phyloP scores from a whole-genome alignment of 2,888 invertebrate genomes.

The Petrolisthes cinctipes region DNA sequence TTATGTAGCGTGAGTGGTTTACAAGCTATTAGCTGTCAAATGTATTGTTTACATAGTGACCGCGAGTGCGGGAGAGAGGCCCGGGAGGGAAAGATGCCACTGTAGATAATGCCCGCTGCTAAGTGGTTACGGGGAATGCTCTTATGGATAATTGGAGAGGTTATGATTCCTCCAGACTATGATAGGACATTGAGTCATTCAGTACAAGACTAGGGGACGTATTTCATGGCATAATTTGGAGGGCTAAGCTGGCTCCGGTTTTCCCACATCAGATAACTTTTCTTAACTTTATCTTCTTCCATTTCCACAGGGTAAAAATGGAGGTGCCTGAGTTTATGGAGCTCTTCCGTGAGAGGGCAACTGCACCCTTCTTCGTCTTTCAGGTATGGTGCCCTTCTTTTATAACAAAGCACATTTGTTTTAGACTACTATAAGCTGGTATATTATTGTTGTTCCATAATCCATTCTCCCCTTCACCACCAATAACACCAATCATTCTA shows the following conservation, averaged over 20 bases:
- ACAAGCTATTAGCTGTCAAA: no score
- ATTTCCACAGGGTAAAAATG: constrained; percentile 76
- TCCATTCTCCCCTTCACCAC: neutral
- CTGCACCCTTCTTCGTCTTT: constrained; percentile 99
- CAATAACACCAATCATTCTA: no score
- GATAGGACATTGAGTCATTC: neutral
- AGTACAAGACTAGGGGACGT: no score
- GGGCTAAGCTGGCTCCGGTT: no score
- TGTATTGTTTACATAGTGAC: no score
- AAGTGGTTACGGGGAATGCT: neutral
- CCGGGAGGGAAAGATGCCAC: no score
- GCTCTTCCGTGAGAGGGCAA: constrained; percentile 96
- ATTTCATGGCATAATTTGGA: no score
- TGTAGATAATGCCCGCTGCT: no score
- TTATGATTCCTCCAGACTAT: neutral
- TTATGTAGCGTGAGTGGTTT: no score
- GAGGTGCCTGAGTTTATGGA: constrained; percentile 96
- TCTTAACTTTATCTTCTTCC: constrained; percentile 13
- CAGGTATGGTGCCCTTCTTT: constrained; percentile 74
- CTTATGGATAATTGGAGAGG: neutral
- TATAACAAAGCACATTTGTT: no score
- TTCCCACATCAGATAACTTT: neutral
- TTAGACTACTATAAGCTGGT: neutral
- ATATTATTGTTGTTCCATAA: neutral
- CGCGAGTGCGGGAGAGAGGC: no score